Percentiles rank a stretch among this genome's conserved stretches.
Evolutionary conservation across 1,140 invertebrate genomes (phyloP).

Genomic region (Cecropterus lyciades): DNA sequence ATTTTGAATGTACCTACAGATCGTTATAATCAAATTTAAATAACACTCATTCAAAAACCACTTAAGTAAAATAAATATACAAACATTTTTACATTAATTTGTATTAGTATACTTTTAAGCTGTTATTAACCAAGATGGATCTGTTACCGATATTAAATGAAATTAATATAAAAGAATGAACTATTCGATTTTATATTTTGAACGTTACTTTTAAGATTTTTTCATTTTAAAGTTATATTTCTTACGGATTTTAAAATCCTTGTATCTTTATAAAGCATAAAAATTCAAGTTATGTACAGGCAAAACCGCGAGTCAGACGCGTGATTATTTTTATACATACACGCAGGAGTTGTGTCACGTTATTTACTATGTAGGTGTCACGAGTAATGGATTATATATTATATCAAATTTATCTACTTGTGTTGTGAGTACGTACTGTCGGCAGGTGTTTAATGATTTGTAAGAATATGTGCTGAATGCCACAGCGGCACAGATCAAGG

Average conservation of each 20-base stretch:
- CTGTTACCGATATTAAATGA: too few species aligned
- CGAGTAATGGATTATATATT: not conserved
- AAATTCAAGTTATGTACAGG: not conserved
- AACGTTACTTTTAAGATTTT: too few species aligned
- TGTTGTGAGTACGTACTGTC: constrained; percentile 22
- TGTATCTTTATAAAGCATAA: not conserved
- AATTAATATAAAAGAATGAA: too few species aligned
- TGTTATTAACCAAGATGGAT: too few species aligned
- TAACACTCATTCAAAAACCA: too few species aligned
- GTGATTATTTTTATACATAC: not conserved
- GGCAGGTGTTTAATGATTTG: constrained; percentile 25
- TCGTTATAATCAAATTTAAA: too few species aligned
- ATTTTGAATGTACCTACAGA: not conserved
- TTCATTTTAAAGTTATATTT: too few species aligned
- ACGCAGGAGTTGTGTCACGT: not conserved
- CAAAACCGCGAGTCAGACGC: not conserved
- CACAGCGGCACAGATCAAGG: constrained; percentile 27
- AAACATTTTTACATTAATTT: too few species aligned
- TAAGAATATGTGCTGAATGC: constrained; percentile 22
- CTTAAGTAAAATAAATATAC: too few species aligned
- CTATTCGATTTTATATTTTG: too few species aligned
- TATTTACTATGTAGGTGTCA: constrained; percentile 8
- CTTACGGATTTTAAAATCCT: too few species aligned
- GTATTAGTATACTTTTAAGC: too few species aligned
- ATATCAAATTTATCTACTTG: not conserved